Evolutionary conservation across 2,113 vertebrate species (phyloP), one percentile per base, ranked within the genome.

Genomic region (Probosciger aterrimus): DNA sequence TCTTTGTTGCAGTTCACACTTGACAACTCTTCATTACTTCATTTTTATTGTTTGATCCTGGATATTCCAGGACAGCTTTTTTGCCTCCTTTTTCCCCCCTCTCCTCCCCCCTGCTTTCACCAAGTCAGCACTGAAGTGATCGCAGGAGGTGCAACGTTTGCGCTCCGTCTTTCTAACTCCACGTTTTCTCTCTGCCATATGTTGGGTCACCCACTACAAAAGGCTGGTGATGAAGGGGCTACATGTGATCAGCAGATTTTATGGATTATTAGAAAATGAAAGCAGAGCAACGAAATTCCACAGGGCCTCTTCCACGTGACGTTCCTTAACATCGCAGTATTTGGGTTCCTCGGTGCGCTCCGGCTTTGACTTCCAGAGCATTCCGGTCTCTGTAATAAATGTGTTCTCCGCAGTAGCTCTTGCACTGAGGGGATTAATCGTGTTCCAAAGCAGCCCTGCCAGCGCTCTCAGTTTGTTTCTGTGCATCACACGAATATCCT

Each of bases 121-220:
- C 81, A 60, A 80, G n/a, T 10, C 80, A 60, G 86, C 80, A 35
- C 73, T 60, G 89, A 80, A 93, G 44, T 49, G 78, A 81, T 92
- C 44, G 14, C 94, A 92, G 83, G 93, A 96, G 88, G 73, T 94
- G 31, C 73, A 77, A 75, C 4, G 18, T 74, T 87, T 90, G 87
- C 47, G 28, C 67, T 77, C 53, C 27, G 11, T 96, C 79, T 90
- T 95, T 57, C 62, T 44, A 55, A 75, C 85, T 89, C 77, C 31
- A 39, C 63, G 88, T 96, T 89, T 94, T 82, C 59, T 19, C 86
- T 70, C 74, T 96, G 92, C 96, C 97, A 92, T 97, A 95, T 97
- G 96, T 96, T 94, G 96, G 96, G 95, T 94, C 95, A 90, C 50
- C 91, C 88, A 47, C 97, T 95, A 91, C 43, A 47, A 97, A 96